Base-by-base conservation (phyloP, 2,113 vertebrate species). In the Tretioscincus oriximinensis region DNA sequence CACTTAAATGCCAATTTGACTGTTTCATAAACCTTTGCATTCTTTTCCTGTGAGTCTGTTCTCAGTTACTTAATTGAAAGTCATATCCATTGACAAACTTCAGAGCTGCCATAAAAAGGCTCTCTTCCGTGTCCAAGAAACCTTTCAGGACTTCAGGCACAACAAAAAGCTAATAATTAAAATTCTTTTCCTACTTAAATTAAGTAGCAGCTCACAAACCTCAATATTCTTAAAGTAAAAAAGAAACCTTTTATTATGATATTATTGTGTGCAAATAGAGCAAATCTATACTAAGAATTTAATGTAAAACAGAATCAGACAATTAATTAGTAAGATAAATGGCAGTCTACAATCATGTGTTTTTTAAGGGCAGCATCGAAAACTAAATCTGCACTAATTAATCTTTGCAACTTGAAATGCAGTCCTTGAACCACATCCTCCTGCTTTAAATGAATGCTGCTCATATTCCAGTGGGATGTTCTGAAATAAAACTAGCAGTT, bases 1-100 rank as follows among this genome's bases (percentile, higher is more conserved):
- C 95, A 96, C 94, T 94, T 94, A 95, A 94, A 95, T 96, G 95
- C 95, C 96, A 95, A 93, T 94, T 94, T 93, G 92, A 88, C 92
- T 93, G 90, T 95, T 95, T 95, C 93, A 94, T 95, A 95, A 94
- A 95, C 91, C 92, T 88, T 86, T 93, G 92, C 95, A 96, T 96
- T 96, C 96, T 95, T 96, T 93, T 93, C 90, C 90, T 88, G 78
- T 94, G 92, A 95, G 90, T 88, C 82, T 90, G 89, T 90, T 93
- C 90, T 92, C 87, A 87, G 91, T 91, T 93, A 90, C 90, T 94
- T 94, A 96, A 94, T 90, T 91, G 94, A 94, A 92, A 94, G 94
- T 93, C 90, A 94, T 92, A 95, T 92, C 95, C 94, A 94, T 95
- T 95, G 95, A 94, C 89, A 93, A 94, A 94, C 93, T 92, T 88